Conservation (phyloP, 2,888 invertebrate genomes). For the Macaria liturata region DNA sequence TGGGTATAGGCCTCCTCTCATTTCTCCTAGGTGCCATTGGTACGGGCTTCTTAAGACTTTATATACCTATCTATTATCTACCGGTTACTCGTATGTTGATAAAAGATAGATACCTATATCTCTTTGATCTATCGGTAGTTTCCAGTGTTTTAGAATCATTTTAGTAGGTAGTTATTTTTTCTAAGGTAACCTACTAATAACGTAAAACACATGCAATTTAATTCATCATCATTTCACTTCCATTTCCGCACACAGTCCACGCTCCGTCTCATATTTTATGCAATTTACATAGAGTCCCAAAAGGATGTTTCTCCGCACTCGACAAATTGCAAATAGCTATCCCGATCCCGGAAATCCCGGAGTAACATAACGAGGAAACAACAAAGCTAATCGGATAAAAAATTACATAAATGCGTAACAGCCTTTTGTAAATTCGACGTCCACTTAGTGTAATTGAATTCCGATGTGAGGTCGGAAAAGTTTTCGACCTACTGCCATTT, state of each 20-base stretch:
- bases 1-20: no score
- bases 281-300: conserved; percentile 6
- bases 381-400: conserved; percentile 17
- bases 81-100: no score
- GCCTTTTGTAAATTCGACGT: conserved; percentile 12
- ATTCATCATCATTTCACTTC: no score
- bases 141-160: no score
- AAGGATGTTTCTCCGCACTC: conserved; percentile 1
- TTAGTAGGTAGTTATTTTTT: no score
- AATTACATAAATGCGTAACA: conserved; percentile 11
- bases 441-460: conserved; percentile 22
- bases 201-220: no score
- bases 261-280: conserved; percentile 6
- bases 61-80: no score
- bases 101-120: no score
- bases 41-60: no score
- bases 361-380: conserved; percentile 10
- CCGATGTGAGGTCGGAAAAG: conserved; percentile 23
- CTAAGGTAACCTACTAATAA: no score
- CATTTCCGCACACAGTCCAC: neutral
- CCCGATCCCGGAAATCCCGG: conserved; percentile 10
- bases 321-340: conserved; percentile 10
- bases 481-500: conserved; percentile 4
- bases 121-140: no score
- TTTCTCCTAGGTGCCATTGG: no score